Base-by-base conservation (phyloP, 2,113 vertebrate genomes). In the Shinisaurus crocodilurus region DNA sequence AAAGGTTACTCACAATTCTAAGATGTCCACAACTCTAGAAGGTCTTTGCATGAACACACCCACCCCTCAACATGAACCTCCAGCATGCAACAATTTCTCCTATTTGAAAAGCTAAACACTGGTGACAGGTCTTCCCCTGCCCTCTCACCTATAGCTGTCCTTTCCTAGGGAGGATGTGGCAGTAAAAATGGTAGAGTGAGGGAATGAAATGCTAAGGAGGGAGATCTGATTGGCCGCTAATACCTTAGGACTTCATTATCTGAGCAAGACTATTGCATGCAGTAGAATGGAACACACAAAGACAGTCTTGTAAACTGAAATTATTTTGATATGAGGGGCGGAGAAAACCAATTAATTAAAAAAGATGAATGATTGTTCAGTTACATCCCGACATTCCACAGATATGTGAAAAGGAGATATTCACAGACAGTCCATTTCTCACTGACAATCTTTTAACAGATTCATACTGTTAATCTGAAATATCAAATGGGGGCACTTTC, bases 321-420 rank as follows among this genome's bases (percentile, higher is more conserved):
- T 12, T 65, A 90, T 72, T 72, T 63, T 81, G 23, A 69, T 37
- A 60, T 18, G 34, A 85, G 48, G 3, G 48, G 65, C 40, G 87
- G 92, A 92, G 15, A 34, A 72, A 72, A 81, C 15, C 40, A 32
- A 90, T 76, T 81, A 29, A 89, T 85, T 83, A 20, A 82, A 32
- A 89, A 81, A 25, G 72, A 65, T 45, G 57, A 63, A 82, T 37
- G 25, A 69, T 57, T 54, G 16, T 79, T 25, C 43, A 89, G n/a
- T 89, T 37, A 72, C 13, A 86, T 89, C 89, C 37, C 5, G 0
- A 88, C 70, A 75, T 90, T 91, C 76, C n/a, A 90, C 74, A 43
- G 7, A 84, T 69, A 77, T 85, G 69, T 27, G 13, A 81, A 81
- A 67, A 91, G 50, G 13, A 92, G 2, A 0, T 1, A 48, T 43